Conservation (phyloP, 2,888 invertebrate genomes). For the Eudemis profundana region DNA sequence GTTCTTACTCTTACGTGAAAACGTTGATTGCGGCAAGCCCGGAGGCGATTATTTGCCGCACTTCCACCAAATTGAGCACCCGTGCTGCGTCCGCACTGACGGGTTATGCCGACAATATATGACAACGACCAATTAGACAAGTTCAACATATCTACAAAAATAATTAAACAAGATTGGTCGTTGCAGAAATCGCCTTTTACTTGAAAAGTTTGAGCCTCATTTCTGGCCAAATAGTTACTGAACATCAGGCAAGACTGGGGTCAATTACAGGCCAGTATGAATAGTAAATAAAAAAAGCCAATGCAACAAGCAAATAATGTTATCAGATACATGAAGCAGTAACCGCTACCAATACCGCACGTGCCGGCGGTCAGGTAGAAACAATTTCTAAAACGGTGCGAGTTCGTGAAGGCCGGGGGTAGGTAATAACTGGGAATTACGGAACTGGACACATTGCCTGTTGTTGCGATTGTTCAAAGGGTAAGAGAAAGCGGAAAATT, state of each 20-base stretch:
- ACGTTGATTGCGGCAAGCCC: constrained; percentile 69
- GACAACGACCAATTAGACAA: constrained; percentile 58
- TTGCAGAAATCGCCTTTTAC: too few relatives aligned
- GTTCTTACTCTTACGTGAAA: constrained; percentile 51
- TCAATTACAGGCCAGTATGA: too few relatives aligned
- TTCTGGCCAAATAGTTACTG: too few relatives aligned
- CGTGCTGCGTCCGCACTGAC: constrained; percentile 62
- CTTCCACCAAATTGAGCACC: constrained; percentile 78
- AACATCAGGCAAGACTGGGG: too few relatives aligned
- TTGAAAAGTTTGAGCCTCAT: too few relatives aligned
- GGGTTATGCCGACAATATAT: constrained; percentile 57
- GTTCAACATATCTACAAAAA: too few relatives aligned
- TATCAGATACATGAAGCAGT: constrained; percentile 27
- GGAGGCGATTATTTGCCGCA: constrained; percentile 79
- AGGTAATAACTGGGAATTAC: constrained; percentile 76
- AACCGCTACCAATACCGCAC: constrained; percentile 67
- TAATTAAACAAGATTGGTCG: too few relatives aligned
- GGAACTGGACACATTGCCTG: constrained; percentile 67
- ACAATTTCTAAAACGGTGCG: constrained; percentile 74
- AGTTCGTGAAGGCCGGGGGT: constrained; percentile 83
- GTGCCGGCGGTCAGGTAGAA: constrained; percentile 70
- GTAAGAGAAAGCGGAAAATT: constrained; percentile 33
- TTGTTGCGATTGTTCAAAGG: constrained; percentile 35
- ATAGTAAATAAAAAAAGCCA: not conserved
- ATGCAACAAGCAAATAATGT: constrained; percentile 19